These are phyloP conservation scores for Salticus scenicus DNA, from an alignment of 2,888 invertebrate genomes.

Conservation along the genomic window DNA sequence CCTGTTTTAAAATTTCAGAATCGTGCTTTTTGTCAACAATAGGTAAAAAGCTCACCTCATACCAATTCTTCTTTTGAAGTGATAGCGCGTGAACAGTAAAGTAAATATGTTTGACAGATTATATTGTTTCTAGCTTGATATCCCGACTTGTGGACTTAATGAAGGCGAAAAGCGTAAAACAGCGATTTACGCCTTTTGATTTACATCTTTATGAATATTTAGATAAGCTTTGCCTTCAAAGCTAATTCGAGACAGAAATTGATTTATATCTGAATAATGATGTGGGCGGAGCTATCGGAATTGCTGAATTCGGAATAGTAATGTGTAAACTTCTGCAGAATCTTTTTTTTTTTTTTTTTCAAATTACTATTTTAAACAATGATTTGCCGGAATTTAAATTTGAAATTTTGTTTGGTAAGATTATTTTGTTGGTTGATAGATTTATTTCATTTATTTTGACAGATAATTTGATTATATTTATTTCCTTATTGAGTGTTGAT, in stretches of 20 bases:
- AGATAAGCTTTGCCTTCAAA: not conserved
- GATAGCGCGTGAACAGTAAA: not conserved
- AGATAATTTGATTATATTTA: too few relatives aligned
- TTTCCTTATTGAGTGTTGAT: too few relatives aligned
- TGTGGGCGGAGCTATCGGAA: not conserved
- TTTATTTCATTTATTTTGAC: too few relatives aligned
- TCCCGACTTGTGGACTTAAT: not conserved
- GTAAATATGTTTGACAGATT: not conserved
- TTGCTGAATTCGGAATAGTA: too few relatives aligned
- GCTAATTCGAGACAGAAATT: not conserved
- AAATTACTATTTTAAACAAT: too few relatives aligned
- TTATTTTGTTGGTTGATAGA: too few relatives aligned
- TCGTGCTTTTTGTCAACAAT: constrained; percentile 66
- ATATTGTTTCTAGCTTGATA: not conserved
- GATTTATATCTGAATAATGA: not conserved
- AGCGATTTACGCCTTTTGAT: not conserved
- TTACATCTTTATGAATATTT: not conserved
- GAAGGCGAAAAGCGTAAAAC: not conserved
- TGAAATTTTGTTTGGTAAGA: too few relatives aligned
- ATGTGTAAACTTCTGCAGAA: too few relatives aligned
- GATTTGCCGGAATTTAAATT: too few relatives aligned
- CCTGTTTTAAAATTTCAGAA: constrained; percentile 55
- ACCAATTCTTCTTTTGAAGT: not conserved
- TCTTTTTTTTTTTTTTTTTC: too few relatives aligned
- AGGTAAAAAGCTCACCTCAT: not conserved